Conservation (phyloP, 2,888 invertebrate genomes). For the Orchestes rusci region DNA sequence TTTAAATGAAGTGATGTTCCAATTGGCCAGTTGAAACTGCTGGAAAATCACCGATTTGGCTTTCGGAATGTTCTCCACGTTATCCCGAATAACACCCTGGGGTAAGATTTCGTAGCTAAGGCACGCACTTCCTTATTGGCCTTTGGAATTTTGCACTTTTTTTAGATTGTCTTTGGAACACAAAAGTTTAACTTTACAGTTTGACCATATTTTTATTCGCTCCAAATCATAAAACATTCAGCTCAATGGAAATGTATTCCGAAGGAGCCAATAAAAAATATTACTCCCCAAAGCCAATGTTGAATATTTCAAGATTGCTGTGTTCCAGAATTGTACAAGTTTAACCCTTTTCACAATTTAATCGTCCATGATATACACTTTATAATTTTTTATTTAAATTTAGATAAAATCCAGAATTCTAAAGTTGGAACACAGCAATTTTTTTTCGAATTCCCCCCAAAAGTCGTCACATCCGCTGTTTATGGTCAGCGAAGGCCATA, state of each 20-base stretch:
- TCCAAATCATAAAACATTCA: conserved; percentile 24
- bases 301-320: conserved; percentile 19
- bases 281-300: conserved; percentile 16
- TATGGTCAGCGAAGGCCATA: conserved; percentile 38
- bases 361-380: neutral
- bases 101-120: conserved; percentile 38
- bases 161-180: too few species aligned
- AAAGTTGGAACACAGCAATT: conserved; percentile 21
- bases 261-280: conserved; percentile 24
- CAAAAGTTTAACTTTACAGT: too few species aligned
- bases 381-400: neutral
- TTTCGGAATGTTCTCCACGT: conserved; percentile 45
- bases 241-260: conserved; percentile 21
- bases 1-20: conserved; percentile 39
- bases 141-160: too few species aligned
- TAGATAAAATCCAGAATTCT: neutral
- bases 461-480: conserved; percentile 40
- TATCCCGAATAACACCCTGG: conserved; percentile 43
- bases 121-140: conserved; percentile 33
- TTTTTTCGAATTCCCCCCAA: conserved; percentile 36
- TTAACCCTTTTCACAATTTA: too few species aligned
- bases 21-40: conserved; percentile 39
- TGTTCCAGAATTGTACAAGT: conserved; percentile 6
- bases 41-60: conserved; percentile 42
- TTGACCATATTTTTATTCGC: too few species aligned